Conservation (phyloP, 2,113 vertebrate genomes). For the Pampusana beccarii region DNA sequence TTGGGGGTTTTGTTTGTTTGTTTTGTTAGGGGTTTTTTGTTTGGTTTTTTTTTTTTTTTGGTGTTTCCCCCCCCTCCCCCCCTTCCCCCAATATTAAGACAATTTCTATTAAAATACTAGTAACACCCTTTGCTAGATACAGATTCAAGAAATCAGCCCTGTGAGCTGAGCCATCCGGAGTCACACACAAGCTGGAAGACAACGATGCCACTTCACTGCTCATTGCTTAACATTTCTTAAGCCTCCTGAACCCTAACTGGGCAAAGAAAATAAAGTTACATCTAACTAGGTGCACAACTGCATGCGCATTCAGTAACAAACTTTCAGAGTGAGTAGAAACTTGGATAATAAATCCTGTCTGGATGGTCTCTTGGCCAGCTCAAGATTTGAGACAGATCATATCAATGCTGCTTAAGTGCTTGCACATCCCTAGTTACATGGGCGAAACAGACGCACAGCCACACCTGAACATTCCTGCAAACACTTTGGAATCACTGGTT, state of each 20-base stretch:
- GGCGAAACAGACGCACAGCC: not conserved
- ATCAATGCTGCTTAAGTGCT: not conserved
- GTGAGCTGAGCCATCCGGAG: not conserved
- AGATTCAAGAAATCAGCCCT: not conserved
- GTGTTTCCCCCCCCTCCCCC: no score
- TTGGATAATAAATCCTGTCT: not conserved
- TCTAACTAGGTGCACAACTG: not conserved
- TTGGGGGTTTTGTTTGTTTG: no score
- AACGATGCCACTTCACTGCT: not conserved
- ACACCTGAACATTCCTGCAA: not conserved
- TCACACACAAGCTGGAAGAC: rapidly evolving
- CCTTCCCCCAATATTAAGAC: not conserved
- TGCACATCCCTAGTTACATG: not conserved
- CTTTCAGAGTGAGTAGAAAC: not conserved
- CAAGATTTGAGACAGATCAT: not conserved
- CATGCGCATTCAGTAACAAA: not conserved
- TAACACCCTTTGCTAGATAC: not conserved
- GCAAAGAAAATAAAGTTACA: not conserved
- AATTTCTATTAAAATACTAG: not conserved
- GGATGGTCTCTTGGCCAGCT: not conserved
- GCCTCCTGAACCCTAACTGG: not conserved
- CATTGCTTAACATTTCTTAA: not conserved
- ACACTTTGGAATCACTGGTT: not conserved
- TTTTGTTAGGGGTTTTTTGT: no score
- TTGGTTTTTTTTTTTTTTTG: no score